Evolutionary conservation across 2,888 invertebrate genomes (phyloP).

Genomic region (Ephialtes manifestator): DNA sequence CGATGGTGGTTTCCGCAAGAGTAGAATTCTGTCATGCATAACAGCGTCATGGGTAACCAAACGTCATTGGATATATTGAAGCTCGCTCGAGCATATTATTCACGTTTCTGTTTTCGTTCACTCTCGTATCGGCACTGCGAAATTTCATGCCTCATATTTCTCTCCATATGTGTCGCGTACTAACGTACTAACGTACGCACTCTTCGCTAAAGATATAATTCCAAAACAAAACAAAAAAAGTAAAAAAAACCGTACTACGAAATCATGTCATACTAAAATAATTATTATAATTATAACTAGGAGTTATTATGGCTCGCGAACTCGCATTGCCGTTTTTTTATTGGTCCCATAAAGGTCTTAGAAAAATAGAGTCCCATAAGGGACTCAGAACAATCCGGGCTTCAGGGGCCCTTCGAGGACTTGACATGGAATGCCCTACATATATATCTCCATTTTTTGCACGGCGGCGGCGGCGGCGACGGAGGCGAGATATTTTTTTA

Average conservation of each 20-base stretch:
- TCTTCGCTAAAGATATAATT: neutral
- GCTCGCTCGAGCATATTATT: neutral
- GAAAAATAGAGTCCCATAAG: no score
- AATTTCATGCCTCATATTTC: neutral
- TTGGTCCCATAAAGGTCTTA: no score
- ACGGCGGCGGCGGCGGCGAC: no score
- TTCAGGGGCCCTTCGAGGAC: no score
- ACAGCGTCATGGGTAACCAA: constrained; percentile 38
- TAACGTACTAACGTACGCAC: neutral
- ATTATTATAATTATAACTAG: constrained; percentile 40
- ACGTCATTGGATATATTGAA: constrained; percentile 25
- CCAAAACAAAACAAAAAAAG: neutral
- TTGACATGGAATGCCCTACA: no score
- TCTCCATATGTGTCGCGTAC: neutral
- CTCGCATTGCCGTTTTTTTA: no score
- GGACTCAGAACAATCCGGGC: no score
- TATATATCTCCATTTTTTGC: no score
- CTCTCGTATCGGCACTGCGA: neutral
- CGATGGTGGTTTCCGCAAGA: constrained; percentile 24
- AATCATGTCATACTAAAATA: constrained; percentile 37
- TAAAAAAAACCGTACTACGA: neutral
- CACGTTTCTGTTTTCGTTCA: neutral
- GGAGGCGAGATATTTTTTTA: no score
- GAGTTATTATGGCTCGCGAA: no score
- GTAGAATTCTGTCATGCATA: constrained; percentile 29